A percentile compares a stretch with the other conserved stretches of the same genome.
These are phyloP conservation scores for Nasua narica DNA, from an alignment of 2,797 vertebrate species.

Conservation along the genomic window DNA sequence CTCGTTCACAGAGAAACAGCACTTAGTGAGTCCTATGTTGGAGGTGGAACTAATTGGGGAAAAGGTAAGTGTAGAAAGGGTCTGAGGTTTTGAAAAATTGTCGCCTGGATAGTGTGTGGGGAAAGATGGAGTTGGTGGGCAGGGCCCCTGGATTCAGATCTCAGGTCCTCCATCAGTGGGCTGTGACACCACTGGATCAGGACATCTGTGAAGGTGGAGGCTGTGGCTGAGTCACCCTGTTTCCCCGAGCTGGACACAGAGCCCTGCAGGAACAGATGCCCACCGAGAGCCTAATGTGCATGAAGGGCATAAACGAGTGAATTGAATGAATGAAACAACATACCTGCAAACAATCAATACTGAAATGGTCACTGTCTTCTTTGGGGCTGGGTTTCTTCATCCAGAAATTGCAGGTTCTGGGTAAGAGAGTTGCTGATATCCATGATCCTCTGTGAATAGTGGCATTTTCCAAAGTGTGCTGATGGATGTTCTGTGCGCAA, in stretches of 20 bases:
- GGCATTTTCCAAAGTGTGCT: not conserved
- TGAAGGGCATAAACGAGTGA: not conserved
- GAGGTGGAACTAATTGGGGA: slow-evolving; percentile 72
- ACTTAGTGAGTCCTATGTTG: slow-evolving; percentile 25
- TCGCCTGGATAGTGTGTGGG: not conserved
- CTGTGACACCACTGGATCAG: not conserved
- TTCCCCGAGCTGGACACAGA: not conserved
- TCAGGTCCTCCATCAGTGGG: not conserved
- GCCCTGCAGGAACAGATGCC: not conserved
- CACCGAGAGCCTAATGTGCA: not conserved
- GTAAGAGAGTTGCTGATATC: not conserved
- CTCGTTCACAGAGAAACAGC: slow-evolving; percentile 12
- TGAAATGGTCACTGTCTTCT: not conserved
- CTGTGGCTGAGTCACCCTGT: not conserved
- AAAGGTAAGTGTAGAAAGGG: slow-evolving; percentile 47
- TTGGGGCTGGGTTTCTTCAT: not conserved
- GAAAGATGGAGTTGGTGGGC: not conserved
- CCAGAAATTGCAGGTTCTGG: not conserved
- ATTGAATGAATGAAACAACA: not conserved
- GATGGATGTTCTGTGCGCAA: not conserved
- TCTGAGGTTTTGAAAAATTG: not conserved
- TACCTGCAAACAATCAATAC: too few species aligned
- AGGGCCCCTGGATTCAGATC: not conserved
- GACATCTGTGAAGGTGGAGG: not conserved
- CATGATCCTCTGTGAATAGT: not conserved